Evolutionary conservation across 2,888 invertebrate species (phyloP).

Genomic region (Neria commutata): DNA sequence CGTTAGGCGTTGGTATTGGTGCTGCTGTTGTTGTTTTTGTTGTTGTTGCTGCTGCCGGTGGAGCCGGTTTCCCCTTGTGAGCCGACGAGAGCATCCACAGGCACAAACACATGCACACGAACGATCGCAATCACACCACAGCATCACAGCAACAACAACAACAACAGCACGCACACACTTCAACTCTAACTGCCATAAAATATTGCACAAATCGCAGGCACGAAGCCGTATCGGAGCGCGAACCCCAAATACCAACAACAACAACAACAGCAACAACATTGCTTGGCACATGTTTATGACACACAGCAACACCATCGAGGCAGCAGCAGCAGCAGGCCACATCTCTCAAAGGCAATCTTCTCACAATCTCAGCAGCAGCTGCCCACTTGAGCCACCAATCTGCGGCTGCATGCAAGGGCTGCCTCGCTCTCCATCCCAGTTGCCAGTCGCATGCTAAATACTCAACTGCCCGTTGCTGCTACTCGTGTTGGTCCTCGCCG

Average conservation of each 20-base stretch:
- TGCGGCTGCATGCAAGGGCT: background rate
- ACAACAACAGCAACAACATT: conserved; percentile 28
- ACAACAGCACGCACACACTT: background rate
- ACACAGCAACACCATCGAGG: conserved; percentile 22
- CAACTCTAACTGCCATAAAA: conserved; percentile 37
- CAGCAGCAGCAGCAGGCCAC: conserved; percentile 25
- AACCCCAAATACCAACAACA: conserved; percentile 26
- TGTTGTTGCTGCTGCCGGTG: conserved; percentile 8
- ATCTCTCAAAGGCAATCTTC: conserved; percentile 28
- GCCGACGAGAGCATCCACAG: conserved; percentile 37
- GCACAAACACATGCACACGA: conserved; percentile 21
- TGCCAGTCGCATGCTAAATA: too few species aligned
- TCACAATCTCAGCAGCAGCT: conserved; percentile 24
- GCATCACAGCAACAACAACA: conserved; percentile 3
- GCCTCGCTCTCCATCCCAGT: background rate
- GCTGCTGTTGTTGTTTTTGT: conserved; percentile 41
- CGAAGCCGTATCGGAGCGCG: conserved; percentile 23
- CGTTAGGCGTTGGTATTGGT: conserved; percentile 48
- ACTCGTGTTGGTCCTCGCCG: background rate
- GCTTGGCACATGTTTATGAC: conserved; percentile 44
- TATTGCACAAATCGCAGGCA: conserved; percentile 52
- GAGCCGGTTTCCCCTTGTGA: conserved; percentile 34
- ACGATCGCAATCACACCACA: background rate
- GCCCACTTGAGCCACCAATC: conserved; percentile 4
- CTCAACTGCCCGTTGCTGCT: too few species aligned